Conservation (phyloP, 37 sponge, comb jelly and placozoan species). For the Petrosia ficiformis region DNA sequence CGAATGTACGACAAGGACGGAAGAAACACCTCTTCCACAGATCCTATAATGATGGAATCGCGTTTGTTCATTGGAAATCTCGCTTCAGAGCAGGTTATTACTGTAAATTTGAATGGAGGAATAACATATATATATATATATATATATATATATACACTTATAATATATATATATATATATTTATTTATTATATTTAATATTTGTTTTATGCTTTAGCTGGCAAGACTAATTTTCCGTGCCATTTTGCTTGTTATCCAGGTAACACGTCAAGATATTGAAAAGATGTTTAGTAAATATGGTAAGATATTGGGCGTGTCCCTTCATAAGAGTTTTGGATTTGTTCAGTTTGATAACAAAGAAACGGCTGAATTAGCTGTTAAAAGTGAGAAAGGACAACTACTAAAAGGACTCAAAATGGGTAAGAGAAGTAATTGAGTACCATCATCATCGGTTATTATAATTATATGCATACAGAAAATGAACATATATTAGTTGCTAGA, state of each 20-base stretch:
- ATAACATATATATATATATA: too few species aligned
- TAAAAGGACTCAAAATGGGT: constrained; percentile 47
- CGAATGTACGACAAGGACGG: constrained; percentile 40
- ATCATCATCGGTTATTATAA: background rate
- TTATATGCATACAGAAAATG: too few species aligned
- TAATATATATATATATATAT: too few species aligned
- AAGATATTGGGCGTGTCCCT: constrained; percentile 55
- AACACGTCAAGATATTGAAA: constrained; percentile 37
- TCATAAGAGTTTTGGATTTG: constrained; percentile 69
- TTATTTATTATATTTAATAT: too few species aligned
- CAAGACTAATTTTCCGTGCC: too few species aligned
- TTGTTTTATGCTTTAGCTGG: too few species aligned
- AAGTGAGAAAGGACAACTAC: constrained; percentile 17
- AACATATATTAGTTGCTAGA: too few species aligned
- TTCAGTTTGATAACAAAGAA: constrained; percentile 64
- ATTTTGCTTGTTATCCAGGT: too few species aligned
- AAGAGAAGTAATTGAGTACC: too few species aligned
- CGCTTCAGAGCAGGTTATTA: constrained; percentile 33
- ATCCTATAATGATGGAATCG: constrained; percentile 64
- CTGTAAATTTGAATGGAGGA: too few species aligned
- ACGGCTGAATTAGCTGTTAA: constrained; percentile 44
- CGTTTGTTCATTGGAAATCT: constrained; percentile 72
- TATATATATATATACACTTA: too few species aligned
- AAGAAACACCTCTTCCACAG: constrained; percentile 53
- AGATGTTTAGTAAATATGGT: constrained; percentile 37